phyloP scores from a whole-genome alignment of 2,113 vertebrate species.

The Symphodus melops region DNA sequence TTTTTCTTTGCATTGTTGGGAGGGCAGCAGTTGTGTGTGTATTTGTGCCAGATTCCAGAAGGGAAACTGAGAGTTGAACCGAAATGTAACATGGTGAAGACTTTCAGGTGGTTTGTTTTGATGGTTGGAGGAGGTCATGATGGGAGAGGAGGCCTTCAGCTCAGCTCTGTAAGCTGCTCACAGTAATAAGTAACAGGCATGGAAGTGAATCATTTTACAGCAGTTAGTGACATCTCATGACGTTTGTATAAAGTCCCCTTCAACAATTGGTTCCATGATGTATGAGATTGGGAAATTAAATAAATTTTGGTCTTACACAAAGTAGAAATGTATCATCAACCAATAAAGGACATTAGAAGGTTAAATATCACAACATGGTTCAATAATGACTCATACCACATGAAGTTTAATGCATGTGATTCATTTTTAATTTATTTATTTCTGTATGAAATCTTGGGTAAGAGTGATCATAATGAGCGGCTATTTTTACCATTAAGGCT shows the following conservation, averaged over 20 bases:
- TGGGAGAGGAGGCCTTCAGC: not conserved
- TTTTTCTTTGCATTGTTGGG: not conserved
- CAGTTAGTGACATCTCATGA: not conserved
- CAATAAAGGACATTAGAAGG: constrained; percentile 5
- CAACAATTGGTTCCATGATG: not conserved
- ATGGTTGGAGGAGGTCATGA: constrained; percentile 16
- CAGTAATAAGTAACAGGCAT: constrained; percentile 4
- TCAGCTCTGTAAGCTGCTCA: not conserved
- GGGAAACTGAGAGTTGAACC: constrained; percentile 41
- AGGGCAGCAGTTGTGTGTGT: not conserved
- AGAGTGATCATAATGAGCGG: too few species aligned
- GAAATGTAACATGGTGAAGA: constrained; percentile 27
- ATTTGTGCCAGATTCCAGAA: constrained; percentile 3
- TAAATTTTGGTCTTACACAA: constrained; percentile 16
- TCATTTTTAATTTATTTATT: too few species aligned
- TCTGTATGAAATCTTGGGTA: too few species aligned
- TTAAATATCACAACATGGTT: not conserved
- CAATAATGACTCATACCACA: not conserved
- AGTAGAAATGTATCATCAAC: not conserved
- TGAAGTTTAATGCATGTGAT: too few species aligned
- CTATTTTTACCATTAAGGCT: too few species aligned
- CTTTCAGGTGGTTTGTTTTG: constrained; percentile 50
- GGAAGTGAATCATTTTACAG: not conserved
- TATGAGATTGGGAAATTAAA: constrained; percentile 19
- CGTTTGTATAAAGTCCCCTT: constrained; percentile 28